Conservation (phyloP, 2,113 vertebrate genomes). For the Gila orcuttii region DNA sequence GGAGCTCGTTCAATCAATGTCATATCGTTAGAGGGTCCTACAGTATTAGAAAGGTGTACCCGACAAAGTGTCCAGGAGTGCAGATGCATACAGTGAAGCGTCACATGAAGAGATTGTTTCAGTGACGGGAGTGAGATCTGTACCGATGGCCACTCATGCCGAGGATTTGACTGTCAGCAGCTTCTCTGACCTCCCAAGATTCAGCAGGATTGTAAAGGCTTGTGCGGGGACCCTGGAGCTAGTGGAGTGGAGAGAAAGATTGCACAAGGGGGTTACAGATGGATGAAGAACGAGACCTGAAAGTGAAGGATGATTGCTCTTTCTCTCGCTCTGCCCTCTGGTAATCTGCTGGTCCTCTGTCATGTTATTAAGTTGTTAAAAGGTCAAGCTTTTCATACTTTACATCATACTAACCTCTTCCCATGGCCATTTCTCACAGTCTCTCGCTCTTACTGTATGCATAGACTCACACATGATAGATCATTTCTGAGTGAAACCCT, state of each 20-base stretch:
- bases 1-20: no score
- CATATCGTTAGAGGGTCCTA: neutral
- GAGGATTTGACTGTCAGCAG: slow-evolving; percentile 31
- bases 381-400: slow-evolving; percentile 43
- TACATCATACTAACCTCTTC: neutral
- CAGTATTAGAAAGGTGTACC: neutral
- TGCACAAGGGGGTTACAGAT: slow-evolving; percentile 46
- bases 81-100: neutral
- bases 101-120: neutral
- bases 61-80: neutral
- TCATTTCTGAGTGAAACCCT: no score
- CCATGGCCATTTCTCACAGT: neutral
- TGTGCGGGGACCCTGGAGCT: slow-evolving; percentile 26
- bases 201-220: slow-evolving; percentile 35
- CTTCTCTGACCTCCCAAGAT: slow-evolving; percentile 41
- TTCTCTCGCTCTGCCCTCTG: neutral
- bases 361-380: slow-evolving; percentile 46
- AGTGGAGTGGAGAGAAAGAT: slow-evolving; percentile 45
- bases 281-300: slow-evolving; percentile 46
- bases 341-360: slow-evolving; percentile 40
- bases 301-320: slow-evolving; percentile 51
- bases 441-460: neutral
- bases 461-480: neutral
- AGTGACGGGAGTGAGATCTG: neutral
- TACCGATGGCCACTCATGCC: neutral